Percentiles rank a stretch among this genome's conserved stretches.
phyloP scores from a whole-genome alignment of 1,140 invertebrate genomes.

The Drosophila serrata region DNA sequence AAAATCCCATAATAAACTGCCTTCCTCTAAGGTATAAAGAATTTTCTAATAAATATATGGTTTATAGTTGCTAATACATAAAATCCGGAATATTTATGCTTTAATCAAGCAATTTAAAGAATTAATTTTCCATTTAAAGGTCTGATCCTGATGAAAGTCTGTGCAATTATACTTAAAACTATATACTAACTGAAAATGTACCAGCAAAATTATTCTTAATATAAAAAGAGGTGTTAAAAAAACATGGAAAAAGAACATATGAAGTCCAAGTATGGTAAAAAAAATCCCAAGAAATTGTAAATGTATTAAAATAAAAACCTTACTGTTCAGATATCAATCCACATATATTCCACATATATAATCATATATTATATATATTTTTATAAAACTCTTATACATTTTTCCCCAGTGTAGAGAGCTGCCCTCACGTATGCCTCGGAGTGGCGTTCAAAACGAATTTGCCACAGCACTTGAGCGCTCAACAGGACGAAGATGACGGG shows the following conservation, averaged over 20 bases:
- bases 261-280: not conserved
- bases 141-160: not conserved
- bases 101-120: not conserved
- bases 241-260: not conserved
- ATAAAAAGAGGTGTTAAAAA: not conserved
- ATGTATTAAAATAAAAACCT: not conserved
- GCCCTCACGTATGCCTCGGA: constrained; percentile 56
- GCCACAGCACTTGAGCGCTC: constrained; percentile 83
- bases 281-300: not conserved
- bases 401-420: constrained; percentile 20
- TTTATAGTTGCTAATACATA: no score
- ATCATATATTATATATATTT: not conserved
- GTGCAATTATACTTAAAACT: not conserved
- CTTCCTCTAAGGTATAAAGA: no score
- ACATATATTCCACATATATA: not conserved
- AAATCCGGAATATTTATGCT: not conserved
- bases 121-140: not conserved
- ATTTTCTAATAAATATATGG: not conserved
- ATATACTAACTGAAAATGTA: not conserved
- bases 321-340: not conserved
- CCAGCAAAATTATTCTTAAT: not conserved
- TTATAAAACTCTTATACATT: not conserved
- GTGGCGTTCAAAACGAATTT: constrained; percentile 82
- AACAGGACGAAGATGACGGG: constrained; percentile 56
- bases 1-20: no score